Evolutionary conservation across 2,888 invertebrate genomes (phyloP), one percentile per base, ranked within the genome.

Genomic region (Drosophila percnosoma): DNA sequence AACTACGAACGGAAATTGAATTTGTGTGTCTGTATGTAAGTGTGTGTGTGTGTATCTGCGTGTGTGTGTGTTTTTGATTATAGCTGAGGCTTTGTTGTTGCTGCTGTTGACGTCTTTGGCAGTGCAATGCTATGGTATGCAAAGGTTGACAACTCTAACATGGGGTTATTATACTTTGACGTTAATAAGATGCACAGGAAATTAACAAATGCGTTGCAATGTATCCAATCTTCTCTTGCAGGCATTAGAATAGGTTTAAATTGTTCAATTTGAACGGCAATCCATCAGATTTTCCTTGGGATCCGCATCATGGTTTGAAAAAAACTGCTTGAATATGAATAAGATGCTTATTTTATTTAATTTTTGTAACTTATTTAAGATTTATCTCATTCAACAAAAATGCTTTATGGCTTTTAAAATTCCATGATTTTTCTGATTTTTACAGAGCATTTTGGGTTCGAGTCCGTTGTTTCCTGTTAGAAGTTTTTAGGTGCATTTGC

Each of bases 1-100:
- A 70, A 67, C 73, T 83, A 78, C 40, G 73, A 78, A 55, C 84
- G 89, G 89, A 86, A 86, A 86, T 86, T 90, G 89, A 86, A 90
- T 83, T 78, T 90, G 64, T 72, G 59, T 64, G n/a, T 36, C 48
- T 57, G 33, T 54, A 27, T 61, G 6, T 36, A 27, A 36, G 31
- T 55, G 15, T 67, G 18, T 77, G 58, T 74, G 51, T 57, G 52
- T 29, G 52, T 27, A 15, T 42, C 38, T 27, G 27, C 15, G 15
- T 59, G 15, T 31, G 48, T 45, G 27, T 55, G 38, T 57, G 36
- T 27, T 15, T 48, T 49, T 4, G 40, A 10, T 40, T 74, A 53
- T 60, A 11, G 51, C 40, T 54, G 34, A 21, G 27, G 21, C 36
- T 11, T 54, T 55, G 54, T 60, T 64, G 59, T 27, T 74, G 48